A percentile compares a stretch with the other conserved stretches of the same genome.
Evolutionary conservation across 2,113 vertebrate genomes (phyloP).

Genomic region (Regulus satrapa): DNA sequence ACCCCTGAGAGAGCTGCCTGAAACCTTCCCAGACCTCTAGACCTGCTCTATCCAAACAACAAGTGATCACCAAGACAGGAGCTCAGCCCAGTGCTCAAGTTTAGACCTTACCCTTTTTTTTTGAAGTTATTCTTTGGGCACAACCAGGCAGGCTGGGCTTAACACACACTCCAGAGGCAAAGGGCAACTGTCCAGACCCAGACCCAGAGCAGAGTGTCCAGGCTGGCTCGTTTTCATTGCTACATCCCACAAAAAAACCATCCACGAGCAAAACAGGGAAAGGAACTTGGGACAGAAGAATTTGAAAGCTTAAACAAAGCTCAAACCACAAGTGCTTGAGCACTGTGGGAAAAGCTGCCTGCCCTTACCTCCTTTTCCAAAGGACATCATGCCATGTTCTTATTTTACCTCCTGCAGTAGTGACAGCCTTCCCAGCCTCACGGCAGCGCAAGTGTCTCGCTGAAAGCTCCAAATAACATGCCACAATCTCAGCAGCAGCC

Average conservation of each 20-base stretch:
- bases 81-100: neutral
- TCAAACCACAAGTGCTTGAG: neutral
- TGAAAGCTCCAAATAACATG: neutral
- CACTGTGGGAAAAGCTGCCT: neutral
- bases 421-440: neutral
- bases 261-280: neutral
- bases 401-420: neutral
- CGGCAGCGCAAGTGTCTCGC: neutral
- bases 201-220: fast-evolving
- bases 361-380: constrained; percentile 6
- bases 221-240: neutral
- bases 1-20: neutral
- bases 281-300: neutral
- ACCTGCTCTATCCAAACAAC: fast-evolving
- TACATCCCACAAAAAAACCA: neutral
- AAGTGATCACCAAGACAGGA: fast-evolving
- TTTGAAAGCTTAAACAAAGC: neutral
- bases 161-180: neutral
- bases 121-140: neutral
- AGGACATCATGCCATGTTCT: neutral
- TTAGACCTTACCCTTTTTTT: neutral
- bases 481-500: neutral
- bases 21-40: neutral
- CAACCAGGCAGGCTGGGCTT: neutral
- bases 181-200: neutral